phyloP scores from a whole-genome alignment of 1,140 invertebrate genomes.

The Hypothenemus hampei region DNA sequence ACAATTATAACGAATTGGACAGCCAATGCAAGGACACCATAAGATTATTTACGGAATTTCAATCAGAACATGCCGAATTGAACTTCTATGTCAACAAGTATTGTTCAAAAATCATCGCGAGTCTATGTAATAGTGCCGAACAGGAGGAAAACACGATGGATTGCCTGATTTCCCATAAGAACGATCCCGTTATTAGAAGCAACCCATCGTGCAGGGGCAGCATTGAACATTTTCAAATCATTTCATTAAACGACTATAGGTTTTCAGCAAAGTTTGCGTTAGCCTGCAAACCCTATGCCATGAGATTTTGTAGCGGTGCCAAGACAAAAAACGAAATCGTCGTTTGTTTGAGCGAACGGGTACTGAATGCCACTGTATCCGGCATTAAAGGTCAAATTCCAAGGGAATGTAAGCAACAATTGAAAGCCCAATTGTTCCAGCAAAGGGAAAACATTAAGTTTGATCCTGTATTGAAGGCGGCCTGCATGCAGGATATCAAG shows the following conservation, averaged over 20 bases:
- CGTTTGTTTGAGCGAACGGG: conserved; percentile 82
- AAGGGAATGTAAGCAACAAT: conserved; percentile 81
- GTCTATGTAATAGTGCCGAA: conserved; percentile 74
- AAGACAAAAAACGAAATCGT: conserved; percentile 87
- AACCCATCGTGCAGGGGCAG: conserved; percentile 85
- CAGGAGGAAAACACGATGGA: conserved; percentile 88
- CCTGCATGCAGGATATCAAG: conserved; percentile 73
- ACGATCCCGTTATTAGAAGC: conserved; percentile 67
- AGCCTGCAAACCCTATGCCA: conserved; percentile 81
- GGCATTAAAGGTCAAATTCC: conserved; percentile 72
- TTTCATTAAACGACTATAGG: conserved; percentile 86
- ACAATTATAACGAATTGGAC: conserved; percentile 69
- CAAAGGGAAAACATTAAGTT: conserved; percentile 80
- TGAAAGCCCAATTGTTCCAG: conserved; percentile 83
- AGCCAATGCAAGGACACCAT: conserved; percentile 38
- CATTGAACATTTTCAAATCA: conserved; percentile 90
- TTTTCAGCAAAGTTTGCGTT: conserved; percentile 94
- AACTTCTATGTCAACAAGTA: conserved; percentile 79
- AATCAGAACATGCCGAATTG: conserved; percentile 78
- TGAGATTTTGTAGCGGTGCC: conserved; percentile 69
- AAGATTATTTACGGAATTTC: conserved; percentile 84
- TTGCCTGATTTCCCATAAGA: conserved; percentile 91
- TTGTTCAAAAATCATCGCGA: conserved; percentile 78
- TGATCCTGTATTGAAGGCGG: conserved; percentile 72
- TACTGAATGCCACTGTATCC: conserved; percentile 82